Conservation (phyloP, 2,113 vertebrate genomes). For the Bolborhynchus lineola region DNA sequence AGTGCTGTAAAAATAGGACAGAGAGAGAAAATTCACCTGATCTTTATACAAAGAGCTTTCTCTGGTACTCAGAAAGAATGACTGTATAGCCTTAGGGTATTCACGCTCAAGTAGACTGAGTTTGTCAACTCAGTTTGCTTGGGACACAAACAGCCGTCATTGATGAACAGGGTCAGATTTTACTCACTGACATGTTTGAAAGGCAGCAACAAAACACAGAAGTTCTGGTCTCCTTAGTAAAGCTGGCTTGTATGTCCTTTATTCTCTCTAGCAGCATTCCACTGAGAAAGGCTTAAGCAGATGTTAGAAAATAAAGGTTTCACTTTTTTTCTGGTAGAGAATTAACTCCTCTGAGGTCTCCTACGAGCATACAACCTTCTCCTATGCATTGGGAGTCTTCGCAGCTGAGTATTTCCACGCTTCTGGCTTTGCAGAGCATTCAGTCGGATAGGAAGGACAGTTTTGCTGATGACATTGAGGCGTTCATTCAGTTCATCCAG, state of each 20-base stretch:
- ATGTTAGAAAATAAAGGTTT: neutral
- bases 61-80: neutral
- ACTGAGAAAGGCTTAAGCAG: neutral
- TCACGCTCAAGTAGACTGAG: neutral
- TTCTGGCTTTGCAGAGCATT: conserved; percentile 54
- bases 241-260: neutral
- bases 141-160: neutral
- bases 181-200: neutral
- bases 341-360: conserved; percentile 34
- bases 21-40: conserved; percentile 19
- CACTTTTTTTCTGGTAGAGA: neutral
- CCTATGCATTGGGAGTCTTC: conserved; percentile 18
- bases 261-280: neutral
- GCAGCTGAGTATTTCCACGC: conserved; percentile 35
- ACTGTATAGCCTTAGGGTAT: neutral
- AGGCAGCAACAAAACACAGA: neutral
- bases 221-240: neutral
- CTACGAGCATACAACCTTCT: conserved; percentile 45
- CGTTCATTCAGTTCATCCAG: conserved; percentile 58
- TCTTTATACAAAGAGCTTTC: neutral
- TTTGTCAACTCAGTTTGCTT: neutral
- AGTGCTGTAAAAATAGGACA: neutral
- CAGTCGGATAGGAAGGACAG: conserved; percentile 9
- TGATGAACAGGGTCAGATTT: neutral
- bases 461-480: conserved; percentile 40